Evolutionary conservation across 2,113 vertebrate species (phyloP), one percentile per base, ranked within the genome.

Genomic region (Rhinogobius similis): DNA sequence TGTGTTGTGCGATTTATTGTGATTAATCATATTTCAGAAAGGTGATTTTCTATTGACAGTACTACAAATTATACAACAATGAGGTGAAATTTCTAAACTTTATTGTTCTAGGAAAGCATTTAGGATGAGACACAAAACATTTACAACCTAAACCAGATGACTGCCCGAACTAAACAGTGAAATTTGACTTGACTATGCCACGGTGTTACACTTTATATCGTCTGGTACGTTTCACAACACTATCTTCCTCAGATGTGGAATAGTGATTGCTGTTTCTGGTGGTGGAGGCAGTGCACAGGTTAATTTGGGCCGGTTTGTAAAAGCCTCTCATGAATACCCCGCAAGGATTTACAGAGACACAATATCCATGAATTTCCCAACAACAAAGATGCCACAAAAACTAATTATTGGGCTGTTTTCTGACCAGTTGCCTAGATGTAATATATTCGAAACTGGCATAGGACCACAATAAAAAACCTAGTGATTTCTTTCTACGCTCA

Each of bases 301-400:
- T 90, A 88, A 90, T 87, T 86, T 86, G 76, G 70, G 67, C 70
- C 73, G 78, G 75, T 87, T 82, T 86, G 72, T 78, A 73, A 82
- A 86, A 77, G 44, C 85, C 21, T 1, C 46, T 88, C 74, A 83
- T 84, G 79, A 88, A 83, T 78, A 84, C 78, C 73, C 79, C 81
- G 77, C 82, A 76, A 70, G 83, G 81, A 87, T 86, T 50, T 50
- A 50, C n/a, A 50, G 43, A 21, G 23, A 13, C 52, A 55, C 52
- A 55, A 24, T 24, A 26, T 55, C 52, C 52, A 24, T 24, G 12
- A 24, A 24, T 24, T 20, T 55, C 8, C 2, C 48, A 24, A 55
- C 21, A 26, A 26, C 23, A 55, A 53, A 21, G 23, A 11, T 13
- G 12, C 52, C 10, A 24, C 52, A 24, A 24, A 55, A 55, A 55